Evolutionary conservation across 2,888 invertebrate genomes (phyloP), one percentile per base, ranked within the genome.

Genomic region (Caenorhabditis sp.): DNA sequence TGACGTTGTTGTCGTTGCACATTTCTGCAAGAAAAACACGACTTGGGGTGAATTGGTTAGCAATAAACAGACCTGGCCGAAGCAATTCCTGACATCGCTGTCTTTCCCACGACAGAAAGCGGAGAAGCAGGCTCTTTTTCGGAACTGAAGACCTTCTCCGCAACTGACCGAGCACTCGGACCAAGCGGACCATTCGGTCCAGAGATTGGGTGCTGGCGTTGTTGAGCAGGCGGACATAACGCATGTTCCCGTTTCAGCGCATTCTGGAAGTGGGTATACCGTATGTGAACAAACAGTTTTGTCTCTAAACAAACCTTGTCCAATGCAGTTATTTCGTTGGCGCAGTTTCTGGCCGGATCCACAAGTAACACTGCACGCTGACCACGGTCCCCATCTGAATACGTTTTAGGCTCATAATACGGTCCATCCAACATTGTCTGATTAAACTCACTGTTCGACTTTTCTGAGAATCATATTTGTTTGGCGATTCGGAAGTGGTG

Each of bases 321-420:
- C 53, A 15, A 48, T 46, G 41, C 83, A 83, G 37, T 74, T 78
- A n/a, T 80, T 68, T n/a, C 59, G 52, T 43, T 72, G 48, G 46
- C 83, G 56, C 5, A 78, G 52, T 43, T 71, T 78, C 41, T 62
- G 53, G 24, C 83, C 83, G 4, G 35, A 63, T 35, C 83, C 83
- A 68, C 83, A 83, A 2, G 73, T 79, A 0, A 81, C 79, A 58
- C 80, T 78, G 56, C 83, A 83, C 3, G 71, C 65, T 17, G 80
- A 79, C 83, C 83, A 83, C 26, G 74, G 65, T 9, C 76, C 70
- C 80, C 80, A 82, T 3, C 62, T 59, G 26, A 32, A 53, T 9
- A 22, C 1, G 32, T 20, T 8, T 53, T 5, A 27, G 4, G 1
- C 7, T n/a, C n/a, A n/a, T n/a, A n/a, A n/a, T n/a, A n/a, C n/a